Conservation (phyloP, 2,113 vertebrate species). For the Polyodon spathula region DNA sequence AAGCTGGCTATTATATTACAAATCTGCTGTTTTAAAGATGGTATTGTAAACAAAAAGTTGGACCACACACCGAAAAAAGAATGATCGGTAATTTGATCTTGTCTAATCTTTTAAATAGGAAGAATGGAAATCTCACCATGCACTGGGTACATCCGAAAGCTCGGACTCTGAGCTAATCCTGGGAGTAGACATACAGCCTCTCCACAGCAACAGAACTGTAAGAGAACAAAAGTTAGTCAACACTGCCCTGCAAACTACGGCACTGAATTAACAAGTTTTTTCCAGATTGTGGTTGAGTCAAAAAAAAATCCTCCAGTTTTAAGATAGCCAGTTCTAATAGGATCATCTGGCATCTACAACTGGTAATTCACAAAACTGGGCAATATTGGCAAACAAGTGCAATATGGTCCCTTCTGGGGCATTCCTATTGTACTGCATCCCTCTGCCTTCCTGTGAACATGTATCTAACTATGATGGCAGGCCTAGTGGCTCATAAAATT, state of each 20-base stretch:
- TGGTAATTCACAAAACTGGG: slow-evolving; percentile 35
- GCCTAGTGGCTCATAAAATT: too few species aligned
- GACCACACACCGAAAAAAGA: too few species aligned
- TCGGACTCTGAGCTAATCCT: slow-evolving; percentile 34
- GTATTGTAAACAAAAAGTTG: slow-evolving; percentile 41
- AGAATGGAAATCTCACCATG: slow-evolving; percentile 47
- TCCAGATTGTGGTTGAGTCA: slow-evolving; percentile 36
- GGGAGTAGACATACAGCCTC: slow-evolving; percentile 4
- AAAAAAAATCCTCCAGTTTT: slow-evolving; percentile 48
- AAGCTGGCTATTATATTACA: slow-evolving; percentile 45
- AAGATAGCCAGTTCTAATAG: slow-evolving; percentile 35
- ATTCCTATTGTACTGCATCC: too few species aligned
- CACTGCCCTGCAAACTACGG: slow-evolving; percentile 24
- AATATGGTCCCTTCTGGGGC: too few species aligned
- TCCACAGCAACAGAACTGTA: slow-evolving; percentile 19
- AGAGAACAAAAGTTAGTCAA: slow-evolving; percentile 25
- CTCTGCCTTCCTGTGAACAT: too few species aligned
- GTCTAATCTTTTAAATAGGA: slow-evolving; percentile 50
- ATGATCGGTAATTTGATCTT: slow-evolving; percentile 49
- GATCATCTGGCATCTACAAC: slow-evolving; percentile 24
- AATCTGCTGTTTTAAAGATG: too few species aligned
- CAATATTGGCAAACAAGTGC: slow-evolving; percentile 15
- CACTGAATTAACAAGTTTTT: not conserved
- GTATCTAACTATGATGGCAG: too few species aligned
- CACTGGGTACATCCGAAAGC: slow-evolving; percentile 23